phyloP scores from a whole-genome alignment of 1,140 invertebrate species.

The Formica selysi region DNA sequence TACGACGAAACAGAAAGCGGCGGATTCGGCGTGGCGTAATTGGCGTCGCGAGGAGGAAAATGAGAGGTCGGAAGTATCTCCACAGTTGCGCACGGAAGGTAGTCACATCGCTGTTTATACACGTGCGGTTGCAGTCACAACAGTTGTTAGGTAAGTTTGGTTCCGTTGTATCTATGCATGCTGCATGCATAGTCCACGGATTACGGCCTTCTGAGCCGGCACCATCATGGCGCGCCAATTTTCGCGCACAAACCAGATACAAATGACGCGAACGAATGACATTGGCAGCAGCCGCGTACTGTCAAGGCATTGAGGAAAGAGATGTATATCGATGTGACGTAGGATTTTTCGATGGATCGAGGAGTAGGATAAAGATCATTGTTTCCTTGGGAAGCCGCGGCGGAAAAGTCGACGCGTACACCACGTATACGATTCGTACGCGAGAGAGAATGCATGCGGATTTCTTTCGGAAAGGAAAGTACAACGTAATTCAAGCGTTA shows the following conservation, averaged over 20 bases:
- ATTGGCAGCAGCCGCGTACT: background rate
- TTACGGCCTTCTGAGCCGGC: background rate
- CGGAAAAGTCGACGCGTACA: background rate
- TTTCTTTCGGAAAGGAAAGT: constrained; percentile 22
- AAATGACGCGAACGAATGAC: constrained; percentile 44
- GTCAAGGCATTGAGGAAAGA: background rate
- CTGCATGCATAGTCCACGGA: constrained; percentile 23
- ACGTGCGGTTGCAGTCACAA: constrained; percentile 64
- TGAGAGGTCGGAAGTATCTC: constrained; percentile 71
- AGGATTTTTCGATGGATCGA: constrained; percentile 8
- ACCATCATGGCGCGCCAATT: constrained; percentile 3
- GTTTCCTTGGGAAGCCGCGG: background rate
- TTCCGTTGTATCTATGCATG: constrained; percentile 15
- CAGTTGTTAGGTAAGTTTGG: constrained; percentile 56
- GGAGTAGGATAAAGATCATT: background rate
- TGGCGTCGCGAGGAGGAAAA: constrained; percentile 65
- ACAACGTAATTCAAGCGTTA: constrained; percentile 44
- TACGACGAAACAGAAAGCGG: constrained; percentile 38
- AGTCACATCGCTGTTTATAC: constrained; percentile 73
- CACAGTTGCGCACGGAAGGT: constrained; percentile 69
- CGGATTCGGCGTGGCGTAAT: constrained; percentile 48
- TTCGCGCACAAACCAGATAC: constrained; percentile 9
- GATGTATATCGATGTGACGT: constrained; percentile 32
- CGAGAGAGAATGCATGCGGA: constrained; percentile 25
- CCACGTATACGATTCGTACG: background rate